Base-by-base conservation (phyloP, 2,888 invertebrate genomes). In the Caenorhabditis angaria region DNA sequence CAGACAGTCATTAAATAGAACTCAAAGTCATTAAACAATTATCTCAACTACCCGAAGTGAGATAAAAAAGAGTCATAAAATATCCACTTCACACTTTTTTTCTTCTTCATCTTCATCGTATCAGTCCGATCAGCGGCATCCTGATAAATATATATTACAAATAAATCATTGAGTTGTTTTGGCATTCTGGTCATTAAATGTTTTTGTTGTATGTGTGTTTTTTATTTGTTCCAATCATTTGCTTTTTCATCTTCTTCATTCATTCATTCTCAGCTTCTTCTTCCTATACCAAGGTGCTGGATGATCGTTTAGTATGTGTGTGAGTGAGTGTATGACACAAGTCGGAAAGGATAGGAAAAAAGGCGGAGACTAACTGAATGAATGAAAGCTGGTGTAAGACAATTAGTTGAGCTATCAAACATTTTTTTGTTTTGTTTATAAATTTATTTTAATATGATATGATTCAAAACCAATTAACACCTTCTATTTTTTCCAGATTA, bases 301-400 rank as follows among this genome's bases (percentile, higher is more conserved):
- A 61, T 71, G 63, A 63, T 71, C 71, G 71, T 71, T 71, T 66
- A 71, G 71, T 47, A 65, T 47, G 66, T 25, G 66, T 63, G 59
- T 65, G 10, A 48, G 48, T 48, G 62, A 65, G n/a, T n/a, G n/a
- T n/a, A n/a, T 63, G 71, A 72, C 72, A 72, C 64, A 67, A 63
- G 72, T 67, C 28, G 67, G 64, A 20, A 27, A n/a, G 25, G 24
- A 27, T 14, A 24, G 57, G 32, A 8, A 18, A 28, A 32, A 20
- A 28, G 35, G 41, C 2, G n/a, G 58, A 6, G 41, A 22, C n/a
- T n/a, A n/a, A n/a, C n/a, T n/a, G 22, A 35, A 24, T 8, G 29
- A 6, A 41, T 22, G 8, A 10, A 41, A 28, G 24, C 25, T 69
- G 73, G 73, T 73, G 73, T 73, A 73, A 73, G 73, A 73, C 73